These are phyloP conservation scores for Amblyjoppa fuscipennis DNA, from an alignment of 2,888 invertebrate species.

Conservation along the genomic window DNA sequence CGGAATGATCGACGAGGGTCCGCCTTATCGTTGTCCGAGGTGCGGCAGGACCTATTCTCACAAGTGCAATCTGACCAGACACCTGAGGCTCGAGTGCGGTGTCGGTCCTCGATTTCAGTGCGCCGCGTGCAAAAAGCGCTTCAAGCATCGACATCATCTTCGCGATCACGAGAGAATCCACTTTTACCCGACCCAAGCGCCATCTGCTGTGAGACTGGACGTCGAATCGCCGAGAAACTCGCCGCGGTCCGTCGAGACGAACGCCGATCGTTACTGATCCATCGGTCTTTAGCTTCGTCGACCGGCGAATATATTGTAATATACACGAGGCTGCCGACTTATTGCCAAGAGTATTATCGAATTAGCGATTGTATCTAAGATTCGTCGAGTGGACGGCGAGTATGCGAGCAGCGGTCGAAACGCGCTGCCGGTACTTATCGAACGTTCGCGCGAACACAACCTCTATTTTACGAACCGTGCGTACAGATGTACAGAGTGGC, in stretches of 20 bases:
- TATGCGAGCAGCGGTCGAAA: neutral
- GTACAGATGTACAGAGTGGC: neutral
- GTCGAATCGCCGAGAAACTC: slow-evolving; percentile 16
- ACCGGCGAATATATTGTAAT: slow-evolving; percentile 1
- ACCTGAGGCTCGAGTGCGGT: slow-evolving; percentile 83
- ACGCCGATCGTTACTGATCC: slow-evolving; percentile 27
- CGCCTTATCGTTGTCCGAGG: slow-evolving; percentile 80
- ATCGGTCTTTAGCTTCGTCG: slow-evolving; percentile 1
- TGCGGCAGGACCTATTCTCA: slow-evolving; percentile 82
- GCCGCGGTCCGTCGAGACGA: slow-evolving; percentile 1
- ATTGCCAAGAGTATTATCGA: slow-evolving; percentile 71
- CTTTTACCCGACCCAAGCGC: slow-evolving; percentile 48
- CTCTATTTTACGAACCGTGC: slow-evolving; percentile 37
- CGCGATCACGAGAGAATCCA: slow-evolving; percentile 82
- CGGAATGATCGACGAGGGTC: slow-evolving; percentile 72
- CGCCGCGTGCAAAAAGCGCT: slow-evolving; percentile 80
- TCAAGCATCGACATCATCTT: slow-evolving; percentile 84
- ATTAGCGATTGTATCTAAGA: slow-evolving; percentile 13
- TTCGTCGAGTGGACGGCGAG: neutral
- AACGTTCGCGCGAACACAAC: slow-evolving; percentile 9
- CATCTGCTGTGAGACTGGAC: neutral
- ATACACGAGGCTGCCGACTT: slow-evolving; percentile 62
- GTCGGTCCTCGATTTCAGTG: slow-evolving; percentile 82
- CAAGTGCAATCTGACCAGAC: slow-evolving; percentile 82
- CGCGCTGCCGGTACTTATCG: slow-evolving; percentile 35